Conservation (phyloP, 2,888 invertebrate genomes). For the Tigriopus californicus region DNA sequence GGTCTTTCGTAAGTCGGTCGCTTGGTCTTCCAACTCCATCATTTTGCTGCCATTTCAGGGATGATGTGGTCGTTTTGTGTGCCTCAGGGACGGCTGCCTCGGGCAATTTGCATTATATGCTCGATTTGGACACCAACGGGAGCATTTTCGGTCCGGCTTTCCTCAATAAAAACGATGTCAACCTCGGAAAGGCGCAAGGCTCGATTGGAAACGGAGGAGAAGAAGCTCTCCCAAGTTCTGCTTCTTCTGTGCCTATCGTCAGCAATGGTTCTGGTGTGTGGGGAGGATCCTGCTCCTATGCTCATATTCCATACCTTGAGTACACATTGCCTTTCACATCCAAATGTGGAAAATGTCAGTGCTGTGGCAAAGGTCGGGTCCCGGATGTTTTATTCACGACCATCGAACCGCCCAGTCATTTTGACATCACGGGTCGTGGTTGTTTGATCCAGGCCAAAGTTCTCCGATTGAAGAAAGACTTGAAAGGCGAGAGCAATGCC, state of each 20-base stretch:
- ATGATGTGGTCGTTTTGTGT: constrained; percentile 82
- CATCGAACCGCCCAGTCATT: constrained; percentile 51
- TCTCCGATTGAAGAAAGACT: constrained; percentile 24
- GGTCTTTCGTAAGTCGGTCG: not conserved
- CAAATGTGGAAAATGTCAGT: constrained; percentile 47
- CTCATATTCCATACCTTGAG: constrained; percentile 68
- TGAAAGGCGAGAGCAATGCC: constrained; percentile 23
- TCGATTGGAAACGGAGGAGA: not conserved
- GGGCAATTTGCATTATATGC: constrained; percentile 23
- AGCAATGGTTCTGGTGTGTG: too few relatives aligned
- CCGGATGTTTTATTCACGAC: constrained; percentile 80
- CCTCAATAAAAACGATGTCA: not conserved
- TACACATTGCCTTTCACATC: constrained; percentile 50
- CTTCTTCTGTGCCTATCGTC: not conserved
- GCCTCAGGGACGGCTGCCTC: constrained; percentile 86
- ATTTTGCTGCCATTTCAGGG: constrained; percentile 38
- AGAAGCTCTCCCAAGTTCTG: not conserved
- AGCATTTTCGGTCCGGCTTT: constrained; percentile 1
- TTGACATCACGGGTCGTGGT: constrained; percentile 17
- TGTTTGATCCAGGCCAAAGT: constrained; percentile 24
- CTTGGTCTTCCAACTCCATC: not conserved
- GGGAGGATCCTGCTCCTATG: constrained; percentile 25
- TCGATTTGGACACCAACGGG: constrained; percentile 1
- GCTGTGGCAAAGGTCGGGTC: constrained; percentile 59
- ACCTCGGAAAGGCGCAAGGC: not conserved